Evolutionary conservation across 2,113 vertebrate genomes (phyloP).

Genomic region (Oncorhynchus gorbuscha): DNA sequence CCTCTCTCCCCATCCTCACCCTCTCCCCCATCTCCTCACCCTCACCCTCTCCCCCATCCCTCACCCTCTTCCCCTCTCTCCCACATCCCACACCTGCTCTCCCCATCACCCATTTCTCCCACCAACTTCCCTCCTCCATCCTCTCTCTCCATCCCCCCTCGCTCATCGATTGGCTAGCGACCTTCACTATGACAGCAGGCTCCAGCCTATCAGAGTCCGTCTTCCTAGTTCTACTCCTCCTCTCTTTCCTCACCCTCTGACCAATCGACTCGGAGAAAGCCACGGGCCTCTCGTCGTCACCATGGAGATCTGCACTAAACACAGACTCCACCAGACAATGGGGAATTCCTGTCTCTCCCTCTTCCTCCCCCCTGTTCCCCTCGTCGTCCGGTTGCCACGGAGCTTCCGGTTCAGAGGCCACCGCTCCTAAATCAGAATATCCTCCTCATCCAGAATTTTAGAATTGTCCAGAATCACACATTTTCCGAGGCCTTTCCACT

Average conservation of each 20-base stretch:
- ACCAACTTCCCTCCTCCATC: constrained; percentile 20
- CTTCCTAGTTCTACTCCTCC: constrained; percentile 32
- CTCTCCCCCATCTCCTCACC: too few species aligned
- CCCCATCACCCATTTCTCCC: not conserved
- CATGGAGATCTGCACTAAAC: constrained; percentile 41
- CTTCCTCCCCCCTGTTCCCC: constrained; percentile 16
- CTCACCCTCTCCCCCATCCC: constrained; percentile 27
- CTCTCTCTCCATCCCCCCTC: not conserved
- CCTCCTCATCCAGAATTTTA: constrained; percentile 8
- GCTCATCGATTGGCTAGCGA: constrained; percentile 39
- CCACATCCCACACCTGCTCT: constrained; percentile 8
- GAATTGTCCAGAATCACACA: not conserved
- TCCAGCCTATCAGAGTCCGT: constrained; percentile 33
- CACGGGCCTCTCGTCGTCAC: constrained; percentile 49
- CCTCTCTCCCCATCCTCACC: too few species aligned
- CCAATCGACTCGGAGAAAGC: constrained; percentile 69
- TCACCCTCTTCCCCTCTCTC: not conserved
- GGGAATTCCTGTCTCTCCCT: constrained; percentile 42
- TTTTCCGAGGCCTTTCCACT: constrained; percentile 12
- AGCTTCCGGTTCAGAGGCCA: constrained; percentile 58
- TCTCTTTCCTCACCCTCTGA: constrained; percentile 68
- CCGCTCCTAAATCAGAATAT: constrained; percentile 39
- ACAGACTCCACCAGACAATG: constrained; percentile 65
- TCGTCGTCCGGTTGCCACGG: constrained; percentile 11
- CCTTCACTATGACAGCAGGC: constrained; percentile 42